Conservation (phyloP, 2,888 invertebrate genomes). For the Anoplius nigerrimus region DNA sequence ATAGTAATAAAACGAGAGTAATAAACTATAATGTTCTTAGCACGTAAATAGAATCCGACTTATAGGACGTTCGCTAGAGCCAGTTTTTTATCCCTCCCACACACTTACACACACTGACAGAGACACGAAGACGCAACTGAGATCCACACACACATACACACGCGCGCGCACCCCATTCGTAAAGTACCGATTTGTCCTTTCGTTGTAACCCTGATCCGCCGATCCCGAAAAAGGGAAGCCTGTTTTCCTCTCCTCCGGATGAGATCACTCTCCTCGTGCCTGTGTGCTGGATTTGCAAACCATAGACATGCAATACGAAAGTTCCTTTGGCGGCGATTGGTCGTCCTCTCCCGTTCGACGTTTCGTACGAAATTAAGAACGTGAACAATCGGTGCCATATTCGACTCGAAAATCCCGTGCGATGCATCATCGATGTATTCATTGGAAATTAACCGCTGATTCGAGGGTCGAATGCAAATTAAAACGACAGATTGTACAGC, state of each 20-base stretch:
- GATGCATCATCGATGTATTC: too few species aligned
- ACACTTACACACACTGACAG: too few species aligned
- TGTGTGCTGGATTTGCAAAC: constrained; percentile 9
- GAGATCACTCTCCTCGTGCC: constrained; percentile 27
- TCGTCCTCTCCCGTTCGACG: neutral
- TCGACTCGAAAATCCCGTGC: too few species aligned
- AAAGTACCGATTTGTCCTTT: too few species aligned
- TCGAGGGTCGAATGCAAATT: too few species aligned
- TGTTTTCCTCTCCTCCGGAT: neutral
- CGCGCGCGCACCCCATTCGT: too few species aligned
- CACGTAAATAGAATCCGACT: constrained; percentile 6
- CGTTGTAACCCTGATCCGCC: neutral
- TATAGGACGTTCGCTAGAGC: constrained; percentile 23
- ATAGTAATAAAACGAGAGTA: constrained; percentile 35
- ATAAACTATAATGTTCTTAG: constrained; percentile 31
- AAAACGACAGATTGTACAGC: too few species aligned
- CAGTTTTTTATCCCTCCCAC: constrained; percentile 26
- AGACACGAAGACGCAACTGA: too few species aligned
- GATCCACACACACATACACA: too few species aligned
- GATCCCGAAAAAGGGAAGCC: neutral
- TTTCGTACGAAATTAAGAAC: neutral
- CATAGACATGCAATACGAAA: constrained; percentile 32
- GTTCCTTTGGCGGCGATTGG: constrained; percentile 27
- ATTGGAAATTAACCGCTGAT: too few species aligned
- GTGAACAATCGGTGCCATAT: neutral